These are phyloP conservation scores for Platyrinchus mystaceus DNA, from an alignment of 2,797 vertebrate species.

Conservation along the genomic window DNA sequence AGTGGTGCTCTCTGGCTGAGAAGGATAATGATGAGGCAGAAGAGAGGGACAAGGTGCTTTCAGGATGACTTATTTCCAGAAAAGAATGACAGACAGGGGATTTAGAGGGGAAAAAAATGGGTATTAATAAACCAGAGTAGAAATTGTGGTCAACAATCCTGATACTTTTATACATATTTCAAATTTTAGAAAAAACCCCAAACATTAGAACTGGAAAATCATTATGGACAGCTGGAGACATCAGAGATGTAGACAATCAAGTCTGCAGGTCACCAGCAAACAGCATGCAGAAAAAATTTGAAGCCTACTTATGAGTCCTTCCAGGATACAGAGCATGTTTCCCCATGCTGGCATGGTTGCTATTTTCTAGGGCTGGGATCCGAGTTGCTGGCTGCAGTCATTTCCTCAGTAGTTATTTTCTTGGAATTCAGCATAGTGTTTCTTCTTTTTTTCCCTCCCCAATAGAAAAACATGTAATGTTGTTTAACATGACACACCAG, in stretches of 20 bases:
- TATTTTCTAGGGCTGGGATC: constrained; percentile 1
- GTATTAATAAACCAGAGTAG: neutral
- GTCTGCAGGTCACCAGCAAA: neutral
- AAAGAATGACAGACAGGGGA: neutral
- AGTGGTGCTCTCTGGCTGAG: neutral
- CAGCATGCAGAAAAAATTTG: neutral
- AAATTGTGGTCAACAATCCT: neutral
- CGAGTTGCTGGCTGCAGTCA: neutral
- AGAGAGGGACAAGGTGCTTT: neutral
- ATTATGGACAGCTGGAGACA: neutral
- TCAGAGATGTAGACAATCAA: neutral
- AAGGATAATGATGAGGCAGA: neutral
- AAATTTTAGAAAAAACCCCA: neutral
- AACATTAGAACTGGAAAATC: neutral
- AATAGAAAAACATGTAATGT: constrained; percentile 31
- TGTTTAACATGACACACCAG: constrained; percentile 27
- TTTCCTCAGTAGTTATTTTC: constrained; percentile 33
- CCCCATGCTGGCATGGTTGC: neutral
- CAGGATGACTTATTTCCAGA: neutral
- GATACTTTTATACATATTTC: neutral
- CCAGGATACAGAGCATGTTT: neutral
- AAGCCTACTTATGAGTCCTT: neutral
- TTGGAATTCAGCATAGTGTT: constrained; percentile 13
- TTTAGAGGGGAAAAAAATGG: neutral
- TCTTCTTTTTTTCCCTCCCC: neutral